A percentile compares a stretch with the other conserved stretches of the same genome.
Conservation (phyloP, 2,797 vertebrate genomes). For the Glossophaga mutica region DNA sequence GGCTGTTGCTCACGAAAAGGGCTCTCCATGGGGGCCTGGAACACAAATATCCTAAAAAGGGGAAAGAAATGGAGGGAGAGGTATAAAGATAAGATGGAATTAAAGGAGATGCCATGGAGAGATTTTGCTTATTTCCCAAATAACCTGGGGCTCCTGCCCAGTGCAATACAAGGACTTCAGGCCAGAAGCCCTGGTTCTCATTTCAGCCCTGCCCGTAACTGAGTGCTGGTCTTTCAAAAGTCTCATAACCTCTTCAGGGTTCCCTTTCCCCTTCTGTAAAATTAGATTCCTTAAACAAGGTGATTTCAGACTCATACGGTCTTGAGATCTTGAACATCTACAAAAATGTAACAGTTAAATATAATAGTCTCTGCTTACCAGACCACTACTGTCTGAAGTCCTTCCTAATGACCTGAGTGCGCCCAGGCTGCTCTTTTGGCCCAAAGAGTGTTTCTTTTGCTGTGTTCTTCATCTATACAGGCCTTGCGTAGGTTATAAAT, state of each 20-base stretch:
- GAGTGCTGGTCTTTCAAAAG: neutral
- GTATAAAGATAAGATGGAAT: neutral
- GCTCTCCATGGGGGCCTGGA: neutral
- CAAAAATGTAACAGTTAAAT: neutral
- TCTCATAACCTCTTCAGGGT: neutral
- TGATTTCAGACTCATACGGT: neutral
- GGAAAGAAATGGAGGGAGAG: fast-evolving
- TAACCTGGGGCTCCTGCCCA: neutral
- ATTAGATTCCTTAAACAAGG: neutral
- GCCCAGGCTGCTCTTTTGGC: neutral
- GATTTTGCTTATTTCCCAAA: neutral
- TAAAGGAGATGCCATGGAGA: neutral
- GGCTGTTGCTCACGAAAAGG: neutral
- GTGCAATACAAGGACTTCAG: neutral
- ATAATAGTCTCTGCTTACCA: neutral
- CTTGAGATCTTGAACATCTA: neutral
- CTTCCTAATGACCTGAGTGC: neutral
- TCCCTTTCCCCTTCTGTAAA: neutral
- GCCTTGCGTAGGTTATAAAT: neutral
- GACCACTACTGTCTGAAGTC: neutral
- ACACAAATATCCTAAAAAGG: neutral
- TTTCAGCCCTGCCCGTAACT: neutral
- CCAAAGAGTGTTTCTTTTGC: neutral
- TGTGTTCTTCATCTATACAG: neutral
- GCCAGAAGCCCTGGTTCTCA: neutral